phyloP scores from a whole-genome alignment of 2,888 invertebrate species.

The Caenorhabditis auriculariae region DNA sequence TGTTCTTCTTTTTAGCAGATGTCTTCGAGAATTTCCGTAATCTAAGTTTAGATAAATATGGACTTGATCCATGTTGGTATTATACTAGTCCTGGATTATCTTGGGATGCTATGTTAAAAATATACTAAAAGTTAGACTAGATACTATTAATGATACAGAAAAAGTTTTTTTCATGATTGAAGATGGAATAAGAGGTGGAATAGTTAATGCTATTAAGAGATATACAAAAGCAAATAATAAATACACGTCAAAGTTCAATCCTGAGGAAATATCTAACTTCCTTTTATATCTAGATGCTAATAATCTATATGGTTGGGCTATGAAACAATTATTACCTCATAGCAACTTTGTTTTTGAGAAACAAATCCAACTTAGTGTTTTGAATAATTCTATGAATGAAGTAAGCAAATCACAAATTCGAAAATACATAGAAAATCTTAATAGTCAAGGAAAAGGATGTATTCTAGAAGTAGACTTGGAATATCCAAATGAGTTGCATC shows the following conservation, averaged over 20 bases:
- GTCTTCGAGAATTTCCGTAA: conserved; percentile 60
- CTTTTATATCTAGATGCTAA: conserved; percentile 47
- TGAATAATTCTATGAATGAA: conserved; percentile 12
- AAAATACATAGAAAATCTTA: conserved; percentile 19
- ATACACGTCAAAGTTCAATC: conserved; percentile 33
- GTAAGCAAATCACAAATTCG: conserved; percentile 2
- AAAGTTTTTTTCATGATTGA: conserved; percentile 49
- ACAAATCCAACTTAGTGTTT: conserved; percentile 8
- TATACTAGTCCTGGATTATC: conserved; percentile 54
- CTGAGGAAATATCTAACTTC: conserved; percentile 13
- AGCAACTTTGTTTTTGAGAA: conserved; percentile 47
- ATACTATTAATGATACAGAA: conserved; percentile 53
- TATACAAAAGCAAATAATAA: conserved; percentile 56
- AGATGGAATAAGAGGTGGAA: conserved; percentile 47
- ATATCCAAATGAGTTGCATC: conserved; percentile 64
- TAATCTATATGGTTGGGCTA: conserved; percentile 56
- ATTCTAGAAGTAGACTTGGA: conserved; percentile 66
- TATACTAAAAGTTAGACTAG: conserved; percentile 43
- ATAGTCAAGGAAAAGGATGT: conserved; percentile 51
- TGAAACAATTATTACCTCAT: conserved; percentile 53
- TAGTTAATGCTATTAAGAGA: conserved; percentile 44
- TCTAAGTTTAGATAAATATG: conserved; percentile 40
- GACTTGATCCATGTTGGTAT: conserved; percentile 56
- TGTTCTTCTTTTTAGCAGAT: conserved; percentile 56
- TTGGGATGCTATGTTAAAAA: conserved; percentile 59